Conservation (phyloP, 1,140 invertebrate genomes). For the Campoletis sonorensis region DNA sequence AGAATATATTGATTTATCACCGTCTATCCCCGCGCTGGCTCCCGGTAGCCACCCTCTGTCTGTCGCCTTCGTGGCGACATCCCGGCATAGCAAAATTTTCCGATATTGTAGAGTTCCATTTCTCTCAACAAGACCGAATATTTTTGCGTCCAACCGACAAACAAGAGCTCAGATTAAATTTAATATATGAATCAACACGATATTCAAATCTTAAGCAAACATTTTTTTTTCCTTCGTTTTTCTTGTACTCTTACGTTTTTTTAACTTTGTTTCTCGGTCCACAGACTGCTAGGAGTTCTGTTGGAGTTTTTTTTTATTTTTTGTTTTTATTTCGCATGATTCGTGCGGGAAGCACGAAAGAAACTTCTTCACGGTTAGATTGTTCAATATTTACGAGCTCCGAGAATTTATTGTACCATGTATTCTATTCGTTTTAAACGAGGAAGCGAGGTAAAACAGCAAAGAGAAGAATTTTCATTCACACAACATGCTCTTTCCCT, state of each 20-base stretch:
- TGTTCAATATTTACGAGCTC: no score
- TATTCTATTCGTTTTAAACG: background rate
- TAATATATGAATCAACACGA: background rate
- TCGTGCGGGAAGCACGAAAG: no score
- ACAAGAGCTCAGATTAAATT: background rate
- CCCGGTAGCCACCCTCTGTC: background rate
- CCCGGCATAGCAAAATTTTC: slow-evolving; percentile 9
- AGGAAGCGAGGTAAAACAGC: background rate
- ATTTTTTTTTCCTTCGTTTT: background rate
- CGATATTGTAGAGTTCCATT: slow-evolving; percentile 30
- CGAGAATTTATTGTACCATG: no score
- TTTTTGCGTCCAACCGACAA: background rate
- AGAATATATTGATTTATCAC: slow-evolving; percentile 74
- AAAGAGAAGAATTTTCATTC: background rate
- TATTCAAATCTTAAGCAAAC: background rate
- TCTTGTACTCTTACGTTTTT: background rate
- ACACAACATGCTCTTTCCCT: background rate
- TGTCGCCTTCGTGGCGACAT: slow-evolving; percentile 9
- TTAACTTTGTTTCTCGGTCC: background rate
- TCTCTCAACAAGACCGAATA: background rate
- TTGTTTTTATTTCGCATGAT: no score
- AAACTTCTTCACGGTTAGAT: no score
- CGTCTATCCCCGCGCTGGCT: slow-evolving; percentile 45
- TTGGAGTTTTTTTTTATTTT: no score
- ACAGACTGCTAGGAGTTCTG: no score